Evolutionary conservation across 2,888 invertebrate species (phyloP).

Genomic region (Adineta ricciae): DNA sequence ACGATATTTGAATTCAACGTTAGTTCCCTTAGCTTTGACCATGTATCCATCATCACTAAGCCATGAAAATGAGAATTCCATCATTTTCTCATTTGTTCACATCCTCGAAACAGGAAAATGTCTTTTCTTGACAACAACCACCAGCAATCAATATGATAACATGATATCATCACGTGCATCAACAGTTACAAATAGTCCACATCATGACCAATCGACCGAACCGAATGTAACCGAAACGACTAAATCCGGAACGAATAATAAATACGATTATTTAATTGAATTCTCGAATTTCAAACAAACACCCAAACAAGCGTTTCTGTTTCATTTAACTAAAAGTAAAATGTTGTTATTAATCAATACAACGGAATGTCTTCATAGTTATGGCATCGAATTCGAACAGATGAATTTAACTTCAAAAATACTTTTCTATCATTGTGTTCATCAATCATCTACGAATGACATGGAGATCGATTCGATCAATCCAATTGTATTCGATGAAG

Average conservation of each 20-base stretch:
- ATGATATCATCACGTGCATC: not conserved
- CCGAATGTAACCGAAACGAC: not conserved
- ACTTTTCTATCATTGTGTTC: not conserved
- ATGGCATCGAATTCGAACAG: not conserved
- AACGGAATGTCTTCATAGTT: not conserved
- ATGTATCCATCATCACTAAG: not conserved
- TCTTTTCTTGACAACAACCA: not conserved
- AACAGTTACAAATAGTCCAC: not conserved
- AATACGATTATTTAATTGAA: constrained; percentile 18
- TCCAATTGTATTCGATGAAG: not conserved
- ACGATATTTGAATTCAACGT: not conserved
- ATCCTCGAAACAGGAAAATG: not conserved
- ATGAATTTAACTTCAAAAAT: not conserved
- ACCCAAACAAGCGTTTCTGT: not conserved
- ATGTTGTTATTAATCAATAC: not conserved
- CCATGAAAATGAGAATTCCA: not conserved
- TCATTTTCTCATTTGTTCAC: not conserved
- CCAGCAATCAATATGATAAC: not conserved
- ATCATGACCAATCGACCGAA: not conserved
- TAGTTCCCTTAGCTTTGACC: not conserved
- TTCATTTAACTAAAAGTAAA: constrained; percentile 6
- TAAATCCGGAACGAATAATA: not conserved
- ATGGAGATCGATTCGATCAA: not conserved
- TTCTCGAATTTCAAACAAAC: not conserved
- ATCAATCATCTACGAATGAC: not conserved